Evolutionary conservation across 2,113 vertebrate species (phyloP).

Genomic region (Variabilichromis moorii): DNA sequence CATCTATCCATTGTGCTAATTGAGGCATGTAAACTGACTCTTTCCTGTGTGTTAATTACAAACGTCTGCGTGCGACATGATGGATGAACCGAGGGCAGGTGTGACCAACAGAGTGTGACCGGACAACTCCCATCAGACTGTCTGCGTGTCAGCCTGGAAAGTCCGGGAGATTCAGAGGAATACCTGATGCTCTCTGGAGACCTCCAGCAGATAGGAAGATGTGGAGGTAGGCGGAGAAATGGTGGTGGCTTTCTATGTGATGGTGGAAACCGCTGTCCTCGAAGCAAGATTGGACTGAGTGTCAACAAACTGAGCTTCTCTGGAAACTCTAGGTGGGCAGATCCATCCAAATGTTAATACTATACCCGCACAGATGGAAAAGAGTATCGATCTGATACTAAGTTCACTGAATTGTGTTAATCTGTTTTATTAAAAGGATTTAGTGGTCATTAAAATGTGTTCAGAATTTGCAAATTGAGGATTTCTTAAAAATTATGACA

Average conservation of each 20-base stretch:
- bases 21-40: neutral
- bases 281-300: neutral
- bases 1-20: neutral
- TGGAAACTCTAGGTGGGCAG: neutral
- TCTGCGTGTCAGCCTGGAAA: slow-evolving; percentile 56
- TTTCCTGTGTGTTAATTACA: slow-evolving; percentile 1
- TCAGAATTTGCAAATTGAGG: neutral
- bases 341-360: neutral
- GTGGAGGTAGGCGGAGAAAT: neutral
- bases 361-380: neutral
- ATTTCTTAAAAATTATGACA: neutral
- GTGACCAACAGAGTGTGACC: slow-evolving; percentile 18
- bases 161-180: slow-evolving; percentile 62
- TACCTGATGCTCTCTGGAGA: slow-evolving; percentile 39
- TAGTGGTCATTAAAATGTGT: neutral
- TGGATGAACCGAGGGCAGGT: slow-evolving; percentile 34
- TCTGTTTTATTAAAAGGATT: neutral
- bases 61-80: slow-evolving; percentile 8
- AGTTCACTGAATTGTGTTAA: neutral
- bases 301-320: neutral
- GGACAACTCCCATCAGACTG: neutral
- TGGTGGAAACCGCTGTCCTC: neutral
- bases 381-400: fast-evolving
- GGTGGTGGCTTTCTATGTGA: neutral
- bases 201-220: neutral